Evolutionary conservation across 1,140 invertebrate genomes (phyloP).

Genomic region (Probaryconus sp.): DNA sequence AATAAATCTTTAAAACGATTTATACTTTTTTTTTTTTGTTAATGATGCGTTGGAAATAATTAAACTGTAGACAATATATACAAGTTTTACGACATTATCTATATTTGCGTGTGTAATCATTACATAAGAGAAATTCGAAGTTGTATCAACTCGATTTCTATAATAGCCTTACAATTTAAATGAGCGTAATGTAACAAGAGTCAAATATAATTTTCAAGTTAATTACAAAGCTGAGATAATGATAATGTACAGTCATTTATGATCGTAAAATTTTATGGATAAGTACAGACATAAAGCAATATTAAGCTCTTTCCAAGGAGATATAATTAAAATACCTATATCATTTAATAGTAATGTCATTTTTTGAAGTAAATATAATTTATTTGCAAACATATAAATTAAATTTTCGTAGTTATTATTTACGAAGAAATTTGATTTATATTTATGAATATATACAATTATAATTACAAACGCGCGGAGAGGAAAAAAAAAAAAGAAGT

Average conservation of each 20-base stretch:
- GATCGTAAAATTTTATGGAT: constrained; percentile 29
- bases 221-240: constrained; percentile 20
- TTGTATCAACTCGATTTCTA: constrained; percentile 12
- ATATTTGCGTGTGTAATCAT: neutral
- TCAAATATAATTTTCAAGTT: constrained; percentile 27
- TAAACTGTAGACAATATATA: neutral
- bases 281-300: constrained; percentile 18
- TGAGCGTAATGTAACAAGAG: constrained; percentile 13
- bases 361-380: neutral
- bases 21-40: no score
- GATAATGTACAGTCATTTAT: constrained; percentile 18
- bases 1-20: no score
- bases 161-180: constrained; percentile 19
- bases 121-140: constrained; percentile 5
- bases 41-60: neutral
- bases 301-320: constrained; percentile 11
- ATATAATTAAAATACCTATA: constrained; percentile 27
- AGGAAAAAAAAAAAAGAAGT: no score
- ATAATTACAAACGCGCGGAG: no score
- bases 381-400: constrained; percentile 3
- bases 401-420: neutral
- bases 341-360: constrained; percentile 11
- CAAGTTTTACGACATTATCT: neutral
- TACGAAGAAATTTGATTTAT: neutral
- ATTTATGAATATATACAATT: neutral